These are phyloP conservation scores for Eupithecia subumbrata DNA, from an alignment of 2,888 invertebrate genomes.

Conservation along the genomic window DNA sequence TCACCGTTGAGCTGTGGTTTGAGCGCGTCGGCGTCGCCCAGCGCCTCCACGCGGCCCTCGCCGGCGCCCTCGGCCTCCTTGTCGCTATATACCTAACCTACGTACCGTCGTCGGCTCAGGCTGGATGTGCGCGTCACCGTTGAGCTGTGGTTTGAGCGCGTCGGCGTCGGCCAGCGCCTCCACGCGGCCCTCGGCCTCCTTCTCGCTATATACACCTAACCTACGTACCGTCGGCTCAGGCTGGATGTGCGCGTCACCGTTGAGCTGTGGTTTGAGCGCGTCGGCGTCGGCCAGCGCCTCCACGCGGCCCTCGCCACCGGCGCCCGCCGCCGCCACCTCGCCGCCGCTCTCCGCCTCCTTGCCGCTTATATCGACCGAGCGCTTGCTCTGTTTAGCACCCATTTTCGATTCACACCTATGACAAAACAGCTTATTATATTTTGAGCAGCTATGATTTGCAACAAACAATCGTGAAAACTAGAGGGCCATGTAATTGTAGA, in stretches of 20 bases:
- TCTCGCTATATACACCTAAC: constrained; percentile 85
- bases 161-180: constrained; percentile 91
- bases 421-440: constrained; percentile 20
- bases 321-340: constrained; percentile 84
- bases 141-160: constrained; percentile 88
- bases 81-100: constrained; percentile 91
- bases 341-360: constrained; percentile 86
- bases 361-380: constrained; percentile 93
- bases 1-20: constrained; percentile 90
- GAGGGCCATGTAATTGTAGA: background rate
- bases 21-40: constrained; percentile 89
- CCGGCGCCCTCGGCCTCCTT: constrained; percentile 83
- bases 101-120: constrained; percentile 81
- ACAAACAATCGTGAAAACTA: constrained; percentile 10
- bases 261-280: constrained; percentile 88
- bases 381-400: constrained; percentile 94
- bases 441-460: background rate
- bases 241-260: constrained; percentile 87
- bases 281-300: constrained; percentile 91
- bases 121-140: constrained; percentile 87
- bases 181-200: constrained; percentile 86
- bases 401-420: constrained; percentile 80
- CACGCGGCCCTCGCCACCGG: constrained; percentile 87
- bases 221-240: constrained; percentile 81
- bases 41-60: constrained; percentile 88